Base-by-base conservation (phyloP, 2,113 vertebrate genomes). In the Nerophis ophidion region DNA sequence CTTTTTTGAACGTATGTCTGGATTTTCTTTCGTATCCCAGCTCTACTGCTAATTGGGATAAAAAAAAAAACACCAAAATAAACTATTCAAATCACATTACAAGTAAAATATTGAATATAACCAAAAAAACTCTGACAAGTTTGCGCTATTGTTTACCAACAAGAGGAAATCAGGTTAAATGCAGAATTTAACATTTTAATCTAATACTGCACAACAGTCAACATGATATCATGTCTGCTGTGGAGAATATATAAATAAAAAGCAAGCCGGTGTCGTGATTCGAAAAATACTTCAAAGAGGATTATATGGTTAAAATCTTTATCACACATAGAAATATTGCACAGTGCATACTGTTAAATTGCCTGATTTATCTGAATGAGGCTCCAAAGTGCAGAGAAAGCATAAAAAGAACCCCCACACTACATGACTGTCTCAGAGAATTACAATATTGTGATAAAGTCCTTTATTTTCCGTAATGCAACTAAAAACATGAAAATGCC, bases 301-400 rank as follows among this genome's bases (percentile, higher is more conserved):
- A 81, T 81, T 78, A 81, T 54, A 57, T 60, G 74, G 57, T 72
- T n/a, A 70, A 60, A 70, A 58, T 49, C 65, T 63, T 8, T 13
- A 33, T 49, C 46, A 51, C 49, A 66, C n/a, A 42, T 2, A 72
- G 60, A 61, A 55, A 69, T 53, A 66, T 33, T 57, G 57, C 51
- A 56, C 7, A 66, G 33, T 54, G 57, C 51, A 56, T 7, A 70
- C 38, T 57, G 63, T 72, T 74, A 63, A 70, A 63, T 63, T 55
- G 48, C 54, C 33, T 50, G 19, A 60, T 17, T 50, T 59, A 56
- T 50, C 61, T 57, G 63, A 68, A 60, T 42, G 44, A 53, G 60
- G 40, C 46, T 66, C 14, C 16, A 63, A 65, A 74, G 60, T 64
- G 72, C 72, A 53, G 70, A 76, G 17, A 46, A 35, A 60, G 71